These are phyloP conservation scores for Chelonia mydas DNA, from an alignment of 2,797 vertebrate species.

Conservation along the genomic window DNA sequence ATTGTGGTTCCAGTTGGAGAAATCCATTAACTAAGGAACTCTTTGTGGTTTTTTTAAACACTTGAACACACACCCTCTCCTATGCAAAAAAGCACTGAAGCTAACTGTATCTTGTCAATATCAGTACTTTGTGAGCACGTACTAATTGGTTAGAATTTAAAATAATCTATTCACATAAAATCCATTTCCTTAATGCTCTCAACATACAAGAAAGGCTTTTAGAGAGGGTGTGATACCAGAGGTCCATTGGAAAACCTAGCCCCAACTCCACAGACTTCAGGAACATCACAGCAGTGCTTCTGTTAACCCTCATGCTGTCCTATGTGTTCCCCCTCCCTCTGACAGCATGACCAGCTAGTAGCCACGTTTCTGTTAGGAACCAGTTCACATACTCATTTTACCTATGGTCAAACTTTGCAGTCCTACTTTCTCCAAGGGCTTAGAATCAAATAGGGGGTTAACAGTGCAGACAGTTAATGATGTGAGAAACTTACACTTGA, in stretches of 20 bases:
- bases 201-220: background rate
- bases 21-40: conserved; percentile 59
- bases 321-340: background rate
- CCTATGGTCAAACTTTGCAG: background rate
- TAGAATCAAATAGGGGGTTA: background rate
- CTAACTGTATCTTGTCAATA: conserved; percentile 45
- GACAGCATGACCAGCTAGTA: background rate
- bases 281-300: background rate
- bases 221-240: background rate
- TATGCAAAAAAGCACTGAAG: conserved; percentile 47
- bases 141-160: conserved; percentile 25
- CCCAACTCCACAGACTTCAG: background rate
- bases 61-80: conserved; percentile 33
- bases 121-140: conserved; percentile 22
- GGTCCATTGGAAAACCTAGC: background rate
- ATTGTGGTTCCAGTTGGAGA: conserved; percentile 62
- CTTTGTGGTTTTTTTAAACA: conserved; percentile 43
- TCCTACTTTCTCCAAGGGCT: background rate
- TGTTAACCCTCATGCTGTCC: background rate
- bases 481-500: background rate
- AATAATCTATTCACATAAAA: conserved; percentile 33
- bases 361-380: background rate
- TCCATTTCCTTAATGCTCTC: conserved; percentile 19
- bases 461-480: background rate
- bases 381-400: background rate